Percentiles rank a stretch among this genome's conserved stretches.
Evolutionary conservation across 2,888 invertebrate genomes (phyloP).

Genomic region (Melangyna quadrimaculata): DNA sequence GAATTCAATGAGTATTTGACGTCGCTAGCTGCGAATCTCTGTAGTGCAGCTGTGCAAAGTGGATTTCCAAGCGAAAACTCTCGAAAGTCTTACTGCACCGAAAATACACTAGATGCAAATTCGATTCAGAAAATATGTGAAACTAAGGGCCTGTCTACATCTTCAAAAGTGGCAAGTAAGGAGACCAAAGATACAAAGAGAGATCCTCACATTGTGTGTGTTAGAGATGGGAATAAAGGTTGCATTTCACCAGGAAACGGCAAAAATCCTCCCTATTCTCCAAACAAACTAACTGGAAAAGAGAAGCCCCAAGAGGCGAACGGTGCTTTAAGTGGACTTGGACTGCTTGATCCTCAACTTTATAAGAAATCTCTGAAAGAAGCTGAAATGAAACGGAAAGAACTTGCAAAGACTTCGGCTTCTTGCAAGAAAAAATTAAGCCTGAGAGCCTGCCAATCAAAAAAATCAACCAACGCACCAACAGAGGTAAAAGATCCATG

Average conservation of each 20-base stretch:
- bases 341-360: slow-evolving; percentile 16
- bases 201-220: slow-evolving; percentile 64
- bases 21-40: slow-evolving; percentile 76
- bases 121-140: background rate
- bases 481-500: background rate
- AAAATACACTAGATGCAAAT: background rate
- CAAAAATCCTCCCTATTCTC: slow-evolving; percentile 24
- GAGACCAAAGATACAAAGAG: background rate
- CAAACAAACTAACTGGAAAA: background rate
- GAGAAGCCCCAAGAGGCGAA: background rate
- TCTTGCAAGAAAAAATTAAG: background rate
- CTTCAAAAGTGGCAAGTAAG: background rate
- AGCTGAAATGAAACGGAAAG: background rate
- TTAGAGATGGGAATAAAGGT: slow-evolving; percentile 64
- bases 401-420: background rate
- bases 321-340: background rate
- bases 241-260: slow-evolving; percentile 70
- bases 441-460: background rate
- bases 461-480: background rate
- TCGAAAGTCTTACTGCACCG: slow-evolving; percentile 54
- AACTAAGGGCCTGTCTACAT: background rate
- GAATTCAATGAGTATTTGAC: slow-evolving; percentile 76
- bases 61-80: slow-evolving; percentile 72
- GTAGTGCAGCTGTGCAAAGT: slow-evolving; percentile 75
- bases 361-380: slow-evolving; percentile 16